A percentile compares a stretch with the other conserved stretches of the same genome.
phyloP scores from a whole-genome alignment of 2,797 vertebrate genomes.

The Danionella dracula region DNA sequence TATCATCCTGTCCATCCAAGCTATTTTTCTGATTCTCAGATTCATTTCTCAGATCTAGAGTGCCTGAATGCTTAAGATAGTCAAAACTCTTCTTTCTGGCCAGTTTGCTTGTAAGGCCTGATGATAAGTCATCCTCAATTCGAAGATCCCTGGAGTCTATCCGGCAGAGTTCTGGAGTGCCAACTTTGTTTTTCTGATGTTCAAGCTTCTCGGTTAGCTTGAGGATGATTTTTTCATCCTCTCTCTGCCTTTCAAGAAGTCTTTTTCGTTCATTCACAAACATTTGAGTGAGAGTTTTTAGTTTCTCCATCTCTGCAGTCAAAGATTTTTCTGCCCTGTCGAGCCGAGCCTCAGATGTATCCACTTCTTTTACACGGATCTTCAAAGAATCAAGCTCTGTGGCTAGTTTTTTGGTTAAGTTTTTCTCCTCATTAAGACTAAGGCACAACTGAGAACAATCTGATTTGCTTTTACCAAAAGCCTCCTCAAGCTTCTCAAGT shows the following conservation, averaged over 20 bases:
- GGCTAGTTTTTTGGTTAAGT: constrained; percentile 93
- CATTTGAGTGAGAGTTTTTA: constrained; percentile 83
- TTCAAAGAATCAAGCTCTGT: constrained; percentile 88
- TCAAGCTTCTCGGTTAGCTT: constrained; percentile 89
- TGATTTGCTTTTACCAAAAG: constrained; percentile 91
- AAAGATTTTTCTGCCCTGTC: constrained; percentile 85
- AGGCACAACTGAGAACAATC: constrained; percentile 93
- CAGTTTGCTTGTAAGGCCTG: constrained; percentile 75
- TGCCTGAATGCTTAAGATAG: constrained; percentile 79
- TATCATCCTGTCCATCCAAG: constrained; percentile 83
- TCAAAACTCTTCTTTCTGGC: constrained; percentile 80
- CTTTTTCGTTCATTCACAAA: constrained; percentile 87
- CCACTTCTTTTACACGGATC: constrained; percentile 85
- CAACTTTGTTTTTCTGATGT: constrained; percentile 77
- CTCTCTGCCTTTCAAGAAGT: constrained; percentile 85
- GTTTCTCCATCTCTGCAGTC: constrained; percentile 82
- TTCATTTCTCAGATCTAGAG: constrained; percentile 78
- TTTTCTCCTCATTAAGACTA: constrained; percentile 95
- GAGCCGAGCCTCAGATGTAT: constrained; percentile 83
- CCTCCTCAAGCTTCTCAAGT: constrained; percentile 93
- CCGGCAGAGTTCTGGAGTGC: constrained; percentile 69
- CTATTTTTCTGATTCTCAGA: constrained; percentile 92
- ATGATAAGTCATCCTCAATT: constrained; percentile 85
- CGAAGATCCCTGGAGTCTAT: constrained; percentile 77
- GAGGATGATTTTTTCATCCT: constrained; percentile 86